Evolutionary conservation across 2,888 invertebrate genomes (phyloP), one percentile per base, ranked within the genome.

Genomic region (Aleiodes testaceus): DNA sequence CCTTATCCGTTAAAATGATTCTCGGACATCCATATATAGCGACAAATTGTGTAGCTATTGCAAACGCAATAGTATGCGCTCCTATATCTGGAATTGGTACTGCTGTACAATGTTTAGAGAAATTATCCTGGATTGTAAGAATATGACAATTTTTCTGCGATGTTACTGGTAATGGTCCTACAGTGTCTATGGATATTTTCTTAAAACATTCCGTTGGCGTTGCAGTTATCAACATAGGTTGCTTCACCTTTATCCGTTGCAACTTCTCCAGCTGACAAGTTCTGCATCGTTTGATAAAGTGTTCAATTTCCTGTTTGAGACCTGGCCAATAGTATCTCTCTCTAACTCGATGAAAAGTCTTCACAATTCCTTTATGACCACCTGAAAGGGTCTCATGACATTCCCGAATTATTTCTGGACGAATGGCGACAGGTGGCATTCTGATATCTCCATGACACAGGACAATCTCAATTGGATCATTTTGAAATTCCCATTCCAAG

Each of bases 131-230:
- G 30, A 42, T 47, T 3, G 26, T 49, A 2, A 49, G 14, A 18
- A 49, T 49, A 6, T 49, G 49, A 7, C 16, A 16, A 2, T 49
- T 1, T 6, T 16, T 16, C 2, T 49, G n/a, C n/a, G 16, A 16
- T 14, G 49, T 49, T 5, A 16, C 14, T 49, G 49, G 49, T 16
- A 49, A 18, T 80, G 79, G 4, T 82, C 81, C 7, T 82, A 72
- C 63, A 76, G 80, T 5, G 72, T 63, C 1, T 83, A n/a, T 66
- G 69, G 3, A 64, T 11, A 49, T 14, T 14, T 18, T 49, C 14
- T 49, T 16, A 18, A 49, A 49, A 16, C 49, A 49, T 5, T 49
- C 49, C n/a, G 16, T 49, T 7, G 49, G 49, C 3, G 49, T 49
- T 14, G n/a, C 49, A 3, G 49, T 49, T 14, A 49, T 9, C 0